A percentile compares a stretch with the other conserved stretches of the same genome.
Conservation (phyloP, 2,888 invertebrate genomes). For the Machimus rusticus region DNA sequence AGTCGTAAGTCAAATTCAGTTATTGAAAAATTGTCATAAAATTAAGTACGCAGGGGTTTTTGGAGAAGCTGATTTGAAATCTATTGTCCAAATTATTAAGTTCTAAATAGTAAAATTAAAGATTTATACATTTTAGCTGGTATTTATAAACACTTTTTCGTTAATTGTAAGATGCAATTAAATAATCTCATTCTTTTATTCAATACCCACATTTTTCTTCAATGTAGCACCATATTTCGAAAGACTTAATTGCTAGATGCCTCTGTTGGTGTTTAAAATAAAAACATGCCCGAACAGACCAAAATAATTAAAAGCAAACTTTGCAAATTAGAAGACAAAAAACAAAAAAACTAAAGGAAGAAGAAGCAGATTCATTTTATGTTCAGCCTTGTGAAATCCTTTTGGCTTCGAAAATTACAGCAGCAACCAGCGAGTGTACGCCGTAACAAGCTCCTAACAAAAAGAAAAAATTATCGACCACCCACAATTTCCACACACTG, state of each 20-base stretch:
- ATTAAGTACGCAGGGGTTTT: no score
- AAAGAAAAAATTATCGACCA: not conserved
- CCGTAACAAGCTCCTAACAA: not conserved
- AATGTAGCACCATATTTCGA: not conserved
- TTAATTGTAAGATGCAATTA: not conserved
- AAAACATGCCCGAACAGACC: not conserved
- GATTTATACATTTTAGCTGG: no score
- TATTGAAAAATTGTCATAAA: no score
- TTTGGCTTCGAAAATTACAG: not conserved
- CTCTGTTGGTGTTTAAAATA: not conserved
- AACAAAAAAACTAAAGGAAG: not conserved
- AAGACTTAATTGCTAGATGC: not conserved
- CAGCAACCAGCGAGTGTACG: not conserved
- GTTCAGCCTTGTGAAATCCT: not conserved
- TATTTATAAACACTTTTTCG: not conserved
- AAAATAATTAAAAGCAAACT: not conserved
- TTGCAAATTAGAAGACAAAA: not conserved
- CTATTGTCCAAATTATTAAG: not conserved
- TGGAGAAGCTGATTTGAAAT: no score
- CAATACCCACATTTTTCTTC: not conserved
- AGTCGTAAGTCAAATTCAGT: no score
- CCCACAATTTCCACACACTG: not conserved
- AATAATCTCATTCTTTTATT: not conserved
- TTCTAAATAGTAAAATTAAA: not conserved
- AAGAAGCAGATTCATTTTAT: not conserved